Evolutionary conservation across 1,140 invertebrate genomes (phyloP), one percentile per base, ranked within the genome.

Genomic region (Battus philenor): DNA sequence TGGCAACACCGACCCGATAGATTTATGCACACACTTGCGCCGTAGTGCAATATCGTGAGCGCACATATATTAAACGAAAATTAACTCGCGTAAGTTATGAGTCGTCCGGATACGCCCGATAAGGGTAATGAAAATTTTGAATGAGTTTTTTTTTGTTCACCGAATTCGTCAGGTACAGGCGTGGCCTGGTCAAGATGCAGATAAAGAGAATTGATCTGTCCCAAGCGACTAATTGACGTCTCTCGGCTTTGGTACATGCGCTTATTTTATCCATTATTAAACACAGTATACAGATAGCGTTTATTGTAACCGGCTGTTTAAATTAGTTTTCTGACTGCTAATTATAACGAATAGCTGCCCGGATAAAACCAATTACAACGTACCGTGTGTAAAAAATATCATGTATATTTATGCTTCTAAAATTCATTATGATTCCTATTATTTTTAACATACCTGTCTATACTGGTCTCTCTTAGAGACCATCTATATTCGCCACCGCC

Each of bases 161-260:
- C 70, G 73, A 71, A 77, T 78, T 81, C 77, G 61, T 74, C 63
- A 54, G 51, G 60, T 47, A 59, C 60, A 41, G 60, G 61, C 57
- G 63, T 57, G 53, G 38, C 44, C 5, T 31, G 39, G n/a, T 5
- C 24, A 2, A 7, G 4, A 10, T 27, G 24, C 1, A 63, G 72
- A 77, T 81, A 77, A 78, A 59, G 59, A 58, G 56, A 67, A 81
- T 80, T 74, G 73, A 75, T 79, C 73, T 77, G 77, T 77, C 74
- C 50, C 54, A 50, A 13, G 53, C 69, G 56, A 72, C 65, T 76
- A 81, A 81, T 78, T 73, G 70, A 54, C 39, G 27, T 45, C 47
- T 53, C 33, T 39, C 49, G 47, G 45, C 60, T 41, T 41, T 41
- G 22, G 38, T 24, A 55, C 58, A 52, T 52, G 49, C 49, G 45